phyloP scores from a whole-genome alignment of 2,797 vertebrate genomes.

The Danio kyathit region DNA sequence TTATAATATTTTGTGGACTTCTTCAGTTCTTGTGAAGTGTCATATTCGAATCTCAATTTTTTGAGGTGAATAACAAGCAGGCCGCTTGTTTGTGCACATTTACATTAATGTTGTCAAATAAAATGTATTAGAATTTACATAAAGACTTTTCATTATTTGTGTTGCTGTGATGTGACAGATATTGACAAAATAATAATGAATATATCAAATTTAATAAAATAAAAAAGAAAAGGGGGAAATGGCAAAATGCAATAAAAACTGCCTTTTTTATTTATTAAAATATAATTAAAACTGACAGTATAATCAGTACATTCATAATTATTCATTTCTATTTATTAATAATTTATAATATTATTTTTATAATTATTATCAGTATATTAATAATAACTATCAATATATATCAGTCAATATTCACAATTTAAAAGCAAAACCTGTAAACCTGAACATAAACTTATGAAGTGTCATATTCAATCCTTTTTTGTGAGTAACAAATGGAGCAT shows the following conservation, averaged over 20 bases:
- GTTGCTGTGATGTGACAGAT: neutral
- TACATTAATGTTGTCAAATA: constrained; percentile 55
- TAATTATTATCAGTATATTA: too few species aligned
- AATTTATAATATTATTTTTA: too few species aligned
- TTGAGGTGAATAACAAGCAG: constrained; percentile 56
- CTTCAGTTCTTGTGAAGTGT: constrained; percentile 61
- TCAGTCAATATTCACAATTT: too few species aligned
- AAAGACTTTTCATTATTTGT: constrained; percentile 3
- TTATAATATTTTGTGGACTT: constrained; percentile 56
- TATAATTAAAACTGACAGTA: too few species aligned
- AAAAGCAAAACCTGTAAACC: too few species aligned
- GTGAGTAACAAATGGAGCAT: too few species aligned
- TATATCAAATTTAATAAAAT: neutral
- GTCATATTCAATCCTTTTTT: too few species aligned
- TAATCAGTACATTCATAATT: too few species aligned
- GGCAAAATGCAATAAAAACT: neutral
- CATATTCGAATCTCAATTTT: constrained; percentile 52
- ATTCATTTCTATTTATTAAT: too few species aligned
- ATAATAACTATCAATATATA: too few species aligned
- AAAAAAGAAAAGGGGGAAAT: neutral
- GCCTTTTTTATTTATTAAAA: neutral
- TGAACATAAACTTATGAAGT: too few species aligned
- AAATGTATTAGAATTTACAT: constrained; percentile 9
- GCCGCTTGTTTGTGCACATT: constrained; percentile 45
- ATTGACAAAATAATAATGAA: neutral